Base-by-base conservation (phyloP, 2,888 invertebrate species). In the Acanthacorydalis orientalis region DNA sequence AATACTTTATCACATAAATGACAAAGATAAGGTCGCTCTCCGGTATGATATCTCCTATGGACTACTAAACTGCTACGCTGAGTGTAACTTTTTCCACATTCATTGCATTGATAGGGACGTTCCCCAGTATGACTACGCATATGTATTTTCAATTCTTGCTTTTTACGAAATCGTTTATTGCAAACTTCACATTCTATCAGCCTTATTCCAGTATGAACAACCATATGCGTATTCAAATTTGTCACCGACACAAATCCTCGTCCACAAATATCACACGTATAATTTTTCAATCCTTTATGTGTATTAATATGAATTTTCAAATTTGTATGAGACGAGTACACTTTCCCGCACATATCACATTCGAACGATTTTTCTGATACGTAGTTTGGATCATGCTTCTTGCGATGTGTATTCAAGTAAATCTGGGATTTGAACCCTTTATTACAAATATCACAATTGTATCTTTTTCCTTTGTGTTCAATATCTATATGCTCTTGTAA, bases 371-470 rank as follows among this genome's bases (percentile, higher is more conserved):
- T 55, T 38, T 54, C 52, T 7, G 54, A 31, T 56, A 53, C 60
- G 60, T 50, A 44, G 9, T 14, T 16, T 4, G 32, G 33, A 34
- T 33, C 33, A 34, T 44, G 44, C 3, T 10, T 44, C 12, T 12
- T 33, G 1, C 32, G 44, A 32, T 44, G 44, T 12, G 14, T 14
- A 12, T 31, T 31, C n/a, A 40, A 34, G 16, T 41, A 46, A n/a
- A 14, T 31, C n/a, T 31, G 16, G 7, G 31, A 41, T 0, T 61
- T 57, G 49, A 72, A 75, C 0, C 67, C 62, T 53, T 72, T 73
- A 0, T 61, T 56, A 51, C 74, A 75, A 0, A 58, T 53, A 0
- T 61, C 57, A 49, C 74, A 74, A 0, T 62, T 61, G 49, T 57
- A 68, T n/a, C 59, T 62, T 0, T 68, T 72, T 0, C 59, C 58